Base-by-base conservation (phyloP, 1,140 invertebrate genomes). In the Arctopsyche grandis region DNA sequence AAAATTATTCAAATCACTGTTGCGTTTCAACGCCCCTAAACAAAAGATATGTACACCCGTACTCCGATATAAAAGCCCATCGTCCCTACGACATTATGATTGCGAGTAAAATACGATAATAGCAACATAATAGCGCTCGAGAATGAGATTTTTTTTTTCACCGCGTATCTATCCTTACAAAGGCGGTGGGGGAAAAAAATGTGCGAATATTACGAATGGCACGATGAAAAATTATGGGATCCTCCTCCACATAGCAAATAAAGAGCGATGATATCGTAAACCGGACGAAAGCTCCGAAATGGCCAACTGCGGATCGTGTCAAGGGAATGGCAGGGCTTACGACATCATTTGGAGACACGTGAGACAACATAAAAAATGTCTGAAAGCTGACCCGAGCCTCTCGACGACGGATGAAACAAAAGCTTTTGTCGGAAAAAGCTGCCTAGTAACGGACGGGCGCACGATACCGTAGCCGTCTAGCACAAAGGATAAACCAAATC, bases 1-100 rank as follows among this genome's bases (percentile, higher is more conserved):
- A 26, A 66, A 66, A 66, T 66, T 66, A 66, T 66, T 66, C 63
- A 66, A 66, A 66, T 66, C 63, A 26, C 63, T 66, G 21, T 22
- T 66, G 24, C 63, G 63, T 22, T 66, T 66, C 63, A 66, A 66
- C 63, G 63, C 63, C 26, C 63, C 10, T 22, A 22, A 66, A 66
- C 21, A 66, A 66, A 26, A 66, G 21, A 66, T 22, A n/a, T n/a
- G n/a, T n/a, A 66, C 63, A 29, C 29, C 7, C 3, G 7, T 1
- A 38, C 29, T 38, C 29, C 7, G 29, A 7, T 7, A 5, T 66
- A 26, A 66, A 66, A 66, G 63, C 22, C 63, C 3, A 10, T 66
- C 26, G 14, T 12, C 16, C 10, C 3, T 52, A 16, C 16, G 44
- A 7, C 12, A 46, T 7, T 5, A 12, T 46, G 44, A 12, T 46